Evolutionary conservation across 2,797 vertebrate genomes (phyloP), one percentile per base, ranked within the genome.

Genomic region (Neosilurus hyrtlii): DNA sequence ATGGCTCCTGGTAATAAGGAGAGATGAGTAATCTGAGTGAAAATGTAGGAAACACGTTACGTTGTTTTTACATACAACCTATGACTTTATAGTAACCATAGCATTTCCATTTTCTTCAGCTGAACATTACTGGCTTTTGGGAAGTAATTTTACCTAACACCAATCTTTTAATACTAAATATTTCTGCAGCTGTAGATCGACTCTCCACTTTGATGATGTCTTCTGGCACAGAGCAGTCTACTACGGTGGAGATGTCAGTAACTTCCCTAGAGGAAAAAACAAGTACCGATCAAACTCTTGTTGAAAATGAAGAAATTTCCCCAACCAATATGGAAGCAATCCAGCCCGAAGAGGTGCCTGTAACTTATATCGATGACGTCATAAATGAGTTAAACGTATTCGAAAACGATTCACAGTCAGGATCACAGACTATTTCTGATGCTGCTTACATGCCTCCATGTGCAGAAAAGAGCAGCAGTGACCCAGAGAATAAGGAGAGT

Each of bases 141-240:
- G 18, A 67, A 83, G 61, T 30, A 78, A 51, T 67, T 74, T 2
- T 10, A 35, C 16, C 8, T 30, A 57, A 26, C 66, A 54, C 43
- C 51, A 49, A 79, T 26, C 8, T 8, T 54, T 85, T 85, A 20
- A 61, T 54, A 83, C 16, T 63, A 72, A 86, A 26, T 84, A 20
- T 87, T 88, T 51, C 54, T 61, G 51, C 92, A 98, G 97, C 94
- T 94, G 92, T 94, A 91, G 94, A 95, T 88, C 90, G 90, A 84
- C 91, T 94, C 85, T 94, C 94, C 86, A 93, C 89, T 88, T 87
- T 92, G 83, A 92, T 92, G 72, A 89, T 92, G 86, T 92, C 92
- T 73, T 93, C 92, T 1, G 91, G 90, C 70, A 80, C 87, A 54
- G 94, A 94, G 57, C 86, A 86, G 82, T 63, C 87, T n/a, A 63